These are phyloP conservation scores for Otus sunia DNA, from an alignment of 2,113 vertebrate species.

Conservation along the genomic window DNA sequence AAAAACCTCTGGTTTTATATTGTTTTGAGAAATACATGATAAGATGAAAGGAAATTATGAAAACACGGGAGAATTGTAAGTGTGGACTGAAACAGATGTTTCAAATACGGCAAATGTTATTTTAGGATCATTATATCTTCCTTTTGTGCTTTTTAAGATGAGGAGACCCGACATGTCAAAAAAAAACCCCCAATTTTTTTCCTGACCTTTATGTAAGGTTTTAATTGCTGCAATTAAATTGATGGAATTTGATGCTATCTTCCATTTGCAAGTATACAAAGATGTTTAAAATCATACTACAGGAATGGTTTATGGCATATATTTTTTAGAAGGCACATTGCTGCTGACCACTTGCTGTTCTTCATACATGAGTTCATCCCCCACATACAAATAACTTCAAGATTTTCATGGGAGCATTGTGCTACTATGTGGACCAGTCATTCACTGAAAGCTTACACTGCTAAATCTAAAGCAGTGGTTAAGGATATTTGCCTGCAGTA, in stretches of 20 bases:
- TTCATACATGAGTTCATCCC: neutral
- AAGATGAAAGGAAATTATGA: neutral
- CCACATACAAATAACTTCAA: accelerated
- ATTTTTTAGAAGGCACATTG: neutral
- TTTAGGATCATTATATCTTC: conserved; percentile 7
- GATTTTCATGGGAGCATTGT: neutral
- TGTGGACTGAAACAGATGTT: conserved; percentile 29
- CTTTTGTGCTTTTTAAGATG: neutral
- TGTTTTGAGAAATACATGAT: neutral
- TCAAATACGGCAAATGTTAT: neutral
- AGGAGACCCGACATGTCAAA: neutral
- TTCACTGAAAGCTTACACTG: neutral
- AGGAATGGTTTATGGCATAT: neutral
- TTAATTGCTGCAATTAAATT: conserved; percentile 3
- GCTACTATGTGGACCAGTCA: neutral
- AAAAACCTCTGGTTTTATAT: neutral
- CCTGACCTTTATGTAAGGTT: neutral
- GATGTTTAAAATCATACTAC: neutral
- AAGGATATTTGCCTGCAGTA: neutral
- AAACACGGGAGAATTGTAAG: neutral
- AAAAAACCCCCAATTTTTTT: neutral
- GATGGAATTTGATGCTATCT: neutral
- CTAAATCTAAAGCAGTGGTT: neutral
- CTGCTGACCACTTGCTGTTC: neutral
- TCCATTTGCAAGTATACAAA: neutral